Base-by-base conservation (phyloP, 1,140 invertebrate genomes). In the Cryptotermes secundus region DNA sequence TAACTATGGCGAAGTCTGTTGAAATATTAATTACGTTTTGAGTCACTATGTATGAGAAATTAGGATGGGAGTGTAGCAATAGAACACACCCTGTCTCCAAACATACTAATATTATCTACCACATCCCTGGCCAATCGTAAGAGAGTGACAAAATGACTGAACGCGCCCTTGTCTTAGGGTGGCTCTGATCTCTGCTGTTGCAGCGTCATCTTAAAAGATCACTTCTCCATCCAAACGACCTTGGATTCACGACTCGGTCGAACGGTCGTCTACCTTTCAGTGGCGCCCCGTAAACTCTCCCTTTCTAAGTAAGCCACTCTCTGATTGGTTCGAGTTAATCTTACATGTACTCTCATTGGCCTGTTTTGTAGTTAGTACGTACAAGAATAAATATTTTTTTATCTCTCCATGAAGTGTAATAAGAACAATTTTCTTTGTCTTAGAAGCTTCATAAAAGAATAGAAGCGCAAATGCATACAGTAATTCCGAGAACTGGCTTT, bases 231-330 rank as follows among this genome's bases (percentile, higher is more conserved):
- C 59, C 6, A 1, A 4, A 4, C 59, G 59, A 72, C 59, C 59
- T 72, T 72, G 59, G 14, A 72, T 72, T 31, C 59, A 26, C n/a
- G 0, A 7, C 59, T 31, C n/a, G 59, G 59, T 72, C 59, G 59
- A 26, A n/a, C 59, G 59, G 59, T 72, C 59, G 31, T 72, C 26
- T 72, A 72, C 59, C 59, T 72, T 72, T 72, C 59, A 72, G 59
- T n/a, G n/a, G 59, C 59, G 4, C 59, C 45, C 59, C 26, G 59
- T 72, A 72, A 10, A 72, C 59, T 72, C 59, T 72, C 59, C 59
- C 59, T 72, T 72, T 72, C 59, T 7, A 72, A 72, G 26, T n/a
- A 72, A 72, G 59, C 59, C 14, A 12, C 59, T n/a, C 26, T 72
- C 59, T 72, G 59, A 72, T 72, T 72, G 59, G 59, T 16, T 72